Conservation (phyloP, 2,797 vertebrate genomes). For the Sphenodon punctatus region DNA sequence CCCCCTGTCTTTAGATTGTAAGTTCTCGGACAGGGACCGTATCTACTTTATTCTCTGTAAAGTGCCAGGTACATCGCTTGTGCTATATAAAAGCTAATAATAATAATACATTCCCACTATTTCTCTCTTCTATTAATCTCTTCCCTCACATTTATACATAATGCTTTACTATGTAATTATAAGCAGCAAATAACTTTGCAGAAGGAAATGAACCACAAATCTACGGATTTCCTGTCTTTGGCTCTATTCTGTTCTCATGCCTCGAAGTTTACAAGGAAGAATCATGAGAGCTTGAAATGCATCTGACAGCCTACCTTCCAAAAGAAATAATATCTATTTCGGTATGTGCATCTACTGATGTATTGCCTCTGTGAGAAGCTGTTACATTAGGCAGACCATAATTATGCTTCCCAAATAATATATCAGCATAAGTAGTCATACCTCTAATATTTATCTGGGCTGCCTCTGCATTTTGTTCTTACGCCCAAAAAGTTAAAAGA, state of each 20-base stretch:
- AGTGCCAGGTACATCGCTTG: no score
- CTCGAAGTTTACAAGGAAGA: background rate
- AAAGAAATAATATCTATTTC: background rate
- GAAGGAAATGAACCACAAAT: no score
- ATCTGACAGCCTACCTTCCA: background rate
- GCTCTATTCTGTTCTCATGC: background rate
- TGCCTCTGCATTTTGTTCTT: slow-evolving; percentile 6
- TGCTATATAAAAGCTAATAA: no score
- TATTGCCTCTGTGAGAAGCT: background rate
- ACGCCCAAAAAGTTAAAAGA: slow-evolving; percentile 1
- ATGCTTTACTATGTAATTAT: no score
- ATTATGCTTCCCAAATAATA: slow-evolving; percentile 40
- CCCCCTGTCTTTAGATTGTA: no score
- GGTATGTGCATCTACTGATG: rapidly evolving
- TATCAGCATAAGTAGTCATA: slow-evolving; percentile 11
- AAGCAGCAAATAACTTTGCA: no score
- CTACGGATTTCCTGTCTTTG: no score
- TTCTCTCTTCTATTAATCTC: no score
- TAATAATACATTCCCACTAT: no score
- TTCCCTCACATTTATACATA: no score
- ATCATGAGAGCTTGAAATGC: background rate
- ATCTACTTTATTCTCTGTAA: no score
- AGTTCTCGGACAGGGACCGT: no score
- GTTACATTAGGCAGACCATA: background rate
- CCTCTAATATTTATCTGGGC: background rate